Base-by-base conservation (phyloP, 1,140 invertebrate species). In the Pseudomyrmex sp. region DNA sequence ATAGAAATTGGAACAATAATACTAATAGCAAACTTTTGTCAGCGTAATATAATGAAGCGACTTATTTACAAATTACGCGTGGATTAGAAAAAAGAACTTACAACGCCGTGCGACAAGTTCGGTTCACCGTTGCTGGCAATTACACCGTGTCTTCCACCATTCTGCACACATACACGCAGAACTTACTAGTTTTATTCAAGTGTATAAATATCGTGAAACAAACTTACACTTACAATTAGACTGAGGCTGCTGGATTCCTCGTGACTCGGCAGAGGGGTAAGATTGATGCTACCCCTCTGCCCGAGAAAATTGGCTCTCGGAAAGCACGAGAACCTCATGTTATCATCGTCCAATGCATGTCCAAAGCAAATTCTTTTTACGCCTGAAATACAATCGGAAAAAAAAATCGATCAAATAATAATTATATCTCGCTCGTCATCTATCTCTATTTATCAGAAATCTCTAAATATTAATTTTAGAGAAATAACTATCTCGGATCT, bases 291-390 rank as follows among this genome's bases (percentile, higher is more conserved):
- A 23, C 92, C 92, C 83, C 90, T 91, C 82, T 92, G 92, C 35
- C 92, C 91, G 65, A 91, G 83, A 79, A 91, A 91, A 82, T 84
- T 93, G 18, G 90, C 88, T 61, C 85, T 92, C 18, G 92, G 93
- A 54, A 94, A 92, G 72, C 93, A 92, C 85, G 90, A 91, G 75
- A 94, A 93, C 85, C 88, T 93, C 92, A 94, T 93, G 74, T 73
- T 90, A 82, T 80, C 65, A 65, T 89, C 75, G 20, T 87, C 82
- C 76, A 83, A 48, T 3, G 18, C 88, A 89, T 89, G 68, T 76
- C 85, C 77, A 18, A 66, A 85, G 52, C 77, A 83, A 69, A 84
- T 72, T 84, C 80, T 66, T 69, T 89, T 87, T 2, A 70, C 73
- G 15, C 82, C 88, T 89, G 77, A 44, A 88, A 88, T 35, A 0